Base-by-base conservation (phyloP, 2,888 invertebrate species). In the Ormyrus nitidulus region DNA sequence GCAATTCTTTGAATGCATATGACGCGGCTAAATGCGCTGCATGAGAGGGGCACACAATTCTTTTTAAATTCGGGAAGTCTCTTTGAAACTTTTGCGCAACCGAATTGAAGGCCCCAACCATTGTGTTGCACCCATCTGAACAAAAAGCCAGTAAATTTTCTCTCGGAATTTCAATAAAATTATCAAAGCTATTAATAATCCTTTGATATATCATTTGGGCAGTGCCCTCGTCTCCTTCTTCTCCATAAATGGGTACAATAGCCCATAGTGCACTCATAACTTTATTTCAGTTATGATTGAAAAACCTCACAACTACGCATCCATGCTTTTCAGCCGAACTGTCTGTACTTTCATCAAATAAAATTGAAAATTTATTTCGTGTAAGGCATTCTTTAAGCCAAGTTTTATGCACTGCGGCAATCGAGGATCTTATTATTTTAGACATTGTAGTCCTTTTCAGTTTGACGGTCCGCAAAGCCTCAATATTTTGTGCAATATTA, bases 341-440 rank as follows among this genome's bases (percentile, higher is more conserved):
- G 44, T 71, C 71, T 9, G 71, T 71, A 0, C 19, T 49, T n/a
- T 71, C 61, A 13, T 71, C 71, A 54, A 71, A 71, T 49, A 49
- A 6, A 19, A 71, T 59, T 4, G 49, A 11, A 51, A 71, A 61
- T 71, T 61, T 61, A 4, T 34, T 5, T 7, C 49, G 10, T 34
- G 5, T 4, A 7, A 71, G 5, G 2, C 10, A 9, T 49, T 71
- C 13, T 3, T 4, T 11, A n/a, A 61, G 6, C 5, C 59, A 49
- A 10, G 10, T 9, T 61, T 61, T 58, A 51, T 48, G 10, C 13
- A 8, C 13, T 13, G 13, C 8, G 6, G 49, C 71, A 5, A 61
- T 13, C 1, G 8, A n/a, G n/a, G n/a, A 11, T 34, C 9, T 72
- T 11, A 6, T 61, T 53, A 69, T 56, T 5, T 72, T 62, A 51